These are phyloP conservation scores for Ctenopoma multispine DNA, from an alignment of 2,797 vertebrate species.

Conservation along the genomic window DNA sequence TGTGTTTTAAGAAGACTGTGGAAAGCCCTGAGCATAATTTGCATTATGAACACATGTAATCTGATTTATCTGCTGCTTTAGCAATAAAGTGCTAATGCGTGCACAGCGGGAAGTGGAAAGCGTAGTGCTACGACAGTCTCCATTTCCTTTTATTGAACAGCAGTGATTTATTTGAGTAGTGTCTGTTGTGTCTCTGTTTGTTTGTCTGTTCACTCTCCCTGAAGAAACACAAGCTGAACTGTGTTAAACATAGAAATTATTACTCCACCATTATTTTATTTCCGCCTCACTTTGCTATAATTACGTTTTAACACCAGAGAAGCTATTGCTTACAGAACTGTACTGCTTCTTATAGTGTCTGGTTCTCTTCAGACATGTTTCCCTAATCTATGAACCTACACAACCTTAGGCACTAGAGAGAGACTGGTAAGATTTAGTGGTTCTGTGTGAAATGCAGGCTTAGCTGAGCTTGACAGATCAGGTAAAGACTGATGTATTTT, in stretches of 20 bases:
- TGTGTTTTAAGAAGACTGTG: conserved; percentile 36
- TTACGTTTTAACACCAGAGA: conserved; percentile 12
- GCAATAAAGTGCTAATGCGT: conserved; percentile 43
- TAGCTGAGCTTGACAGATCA: conserved; percentile 25
- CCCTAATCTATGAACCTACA: conserved; percentile 22
- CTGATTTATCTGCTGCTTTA: conserved; percentile 56
- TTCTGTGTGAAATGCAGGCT: conserved; percentile 37
- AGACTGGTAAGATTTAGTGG: conserved; percentile 50
- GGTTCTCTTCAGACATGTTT: conserved; percentile 13
- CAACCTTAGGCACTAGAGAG: not conserved
- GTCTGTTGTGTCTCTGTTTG: conserved; percentile 9
- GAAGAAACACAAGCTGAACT: conserved; percentile 26
- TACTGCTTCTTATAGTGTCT: conserved; percentile 9
- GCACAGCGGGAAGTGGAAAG: conserved; percentile 45
- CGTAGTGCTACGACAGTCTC: not conserved
- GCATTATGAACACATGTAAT: conserved; percentile 56
- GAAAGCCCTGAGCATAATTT: conserved; percentile 44
- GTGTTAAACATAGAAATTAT: conserved; percentile 35
- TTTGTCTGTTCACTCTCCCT: conserved; percentile 6
- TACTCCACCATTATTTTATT: conserved; percentile 8
- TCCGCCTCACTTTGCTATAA: conserved; percentile 16
- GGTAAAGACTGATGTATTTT: conserved; percentile 19
- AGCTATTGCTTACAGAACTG: conserved; percentile 19
- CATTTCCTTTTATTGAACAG: conserved; percentile 40
- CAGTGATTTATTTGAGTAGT: conserved; percentile 28